Conservation (phyloP, 2,113 vertebrate species). For the Glaucomys volans region DNA sequence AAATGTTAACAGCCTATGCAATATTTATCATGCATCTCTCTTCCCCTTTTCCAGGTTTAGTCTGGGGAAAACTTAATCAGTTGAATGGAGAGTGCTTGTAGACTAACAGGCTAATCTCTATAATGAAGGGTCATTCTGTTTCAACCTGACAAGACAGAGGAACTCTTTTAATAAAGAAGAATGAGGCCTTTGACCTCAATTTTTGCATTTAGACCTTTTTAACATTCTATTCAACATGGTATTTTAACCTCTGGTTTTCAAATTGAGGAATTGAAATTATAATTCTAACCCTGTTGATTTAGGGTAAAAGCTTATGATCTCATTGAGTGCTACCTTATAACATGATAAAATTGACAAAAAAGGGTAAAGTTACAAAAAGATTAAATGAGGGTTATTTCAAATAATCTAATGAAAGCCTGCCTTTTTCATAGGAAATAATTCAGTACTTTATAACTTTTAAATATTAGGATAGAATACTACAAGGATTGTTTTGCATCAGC, state of each 20-base stretch:
- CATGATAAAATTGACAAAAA: slow-evolving; percentile 75
- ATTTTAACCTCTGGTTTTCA: slow-evolving; percentile 86
- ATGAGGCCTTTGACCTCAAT: slow-evolving; percentile 87
- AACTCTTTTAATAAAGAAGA: slow-evolving; percentile 76
- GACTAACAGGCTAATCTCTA: slow-evolving; percentile 79
- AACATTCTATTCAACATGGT: slow-evolving; percentile 82
- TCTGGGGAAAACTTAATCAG: slow-evolving; percentile 63
- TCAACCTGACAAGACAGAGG: slow-evolving; percentile 77
- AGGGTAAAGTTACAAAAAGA: slow-evolving; percentile 66
- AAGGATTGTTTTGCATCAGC: neutral
- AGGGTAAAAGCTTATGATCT: slow-evolving; percentile 50
- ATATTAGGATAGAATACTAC: slow-evolving; percentile 15
- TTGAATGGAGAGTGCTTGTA: slow-evolving; percentile 69
- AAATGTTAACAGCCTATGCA: neutral
- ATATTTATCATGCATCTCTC: neutral
- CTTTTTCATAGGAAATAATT: slow-evolving; percentile 37
- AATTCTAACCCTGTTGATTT: slow-evolving; percentile 73
- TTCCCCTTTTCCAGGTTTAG: slow-evolving; percentile 8
- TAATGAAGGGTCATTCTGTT: slow-evolving; percentile 77
- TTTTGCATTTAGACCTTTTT: slow-evolving; percentile 84
- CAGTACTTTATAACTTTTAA: neutral
- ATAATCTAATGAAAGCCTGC: slow-evolving; percentile 32
- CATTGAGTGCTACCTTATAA: slow-evolving; percentile 71
- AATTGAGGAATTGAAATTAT: slow-evolving; percentile 80
- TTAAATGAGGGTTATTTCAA: slow-evolving; percentile 59